Evolutionary conservation across 2,113 vertebrate genomes (phyloP).

Genomic region (Blennius ocellaris): DNA sequence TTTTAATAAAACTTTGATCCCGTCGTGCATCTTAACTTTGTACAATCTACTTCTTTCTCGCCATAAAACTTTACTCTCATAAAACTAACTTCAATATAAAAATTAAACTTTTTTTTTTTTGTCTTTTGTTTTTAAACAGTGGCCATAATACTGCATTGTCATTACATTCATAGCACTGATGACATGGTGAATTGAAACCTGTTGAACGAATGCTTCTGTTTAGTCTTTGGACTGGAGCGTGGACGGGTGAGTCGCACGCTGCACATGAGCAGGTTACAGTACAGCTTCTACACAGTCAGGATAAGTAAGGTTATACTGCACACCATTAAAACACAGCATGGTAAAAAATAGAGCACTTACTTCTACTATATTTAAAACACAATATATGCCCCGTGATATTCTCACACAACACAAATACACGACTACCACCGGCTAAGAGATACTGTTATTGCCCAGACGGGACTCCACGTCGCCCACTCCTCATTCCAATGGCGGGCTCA

Average conservation of each 20-base stretch:
- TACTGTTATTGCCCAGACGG: slow-evolving; percentile 46
- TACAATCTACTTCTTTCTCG: background rate
- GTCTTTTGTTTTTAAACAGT: background rate
- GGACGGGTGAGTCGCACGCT: slow-evolving; percentile 11
- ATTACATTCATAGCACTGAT: background rate
- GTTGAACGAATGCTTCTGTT: background rate
- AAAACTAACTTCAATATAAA: background rate
- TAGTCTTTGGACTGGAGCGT: slow-evolving; percentile 4
- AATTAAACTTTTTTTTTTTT: background rate
- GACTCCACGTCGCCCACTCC: slow-evolving; percentile 32
- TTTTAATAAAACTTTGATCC: no score
- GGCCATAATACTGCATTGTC: background rate
- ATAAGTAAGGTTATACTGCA: slow-evolving; percentile 39
- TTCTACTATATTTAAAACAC: slow-evolving; percentile 41
- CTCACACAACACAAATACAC: slow-evolving; percentile 51
- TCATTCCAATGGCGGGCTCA: slow-evolving; percentile 29
- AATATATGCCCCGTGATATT: slow-evolving; percentile 42
- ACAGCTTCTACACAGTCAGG: slow-evolving; percentile 45
- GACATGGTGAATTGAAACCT: slow-evolving; percentile 3
- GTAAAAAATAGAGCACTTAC: slow-evolving; percentile 16
- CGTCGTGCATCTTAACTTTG: no score
- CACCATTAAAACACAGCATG: slow-evolving; percentile 43
- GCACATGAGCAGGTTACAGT: slow-evolving; percentile 19
- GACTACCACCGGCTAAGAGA: slow-evolving; percentile 38
- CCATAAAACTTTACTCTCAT: background rate